Evolutionary conservation across 2,888 invertebrate species (phyloP), one percentile per base, ranked within the genome.

Genomic region (Meteorus cinctellus): DNA sequence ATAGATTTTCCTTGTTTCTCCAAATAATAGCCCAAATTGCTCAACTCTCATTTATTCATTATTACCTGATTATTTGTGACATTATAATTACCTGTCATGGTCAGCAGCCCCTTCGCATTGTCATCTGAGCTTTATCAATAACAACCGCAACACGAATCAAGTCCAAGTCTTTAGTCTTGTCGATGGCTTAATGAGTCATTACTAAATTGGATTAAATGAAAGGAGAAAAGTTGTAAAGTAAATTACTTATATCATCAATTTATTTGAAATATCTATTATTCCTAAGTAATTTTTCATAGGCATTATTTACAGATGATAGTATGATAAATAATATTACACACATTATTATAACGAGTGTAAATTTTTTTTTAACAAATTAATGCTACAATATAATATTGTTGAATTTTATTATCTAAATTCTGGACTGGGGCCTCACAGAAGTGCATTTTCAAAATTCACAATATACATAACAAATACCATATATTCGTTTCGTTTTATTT

Each of bases 291-390:
- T 81, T 83, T 86, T 87, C 86, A 88, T 78, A 81, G 79, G 76
- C 86, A 87, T 87, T 88, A 88, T 88, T 82, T 88, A 88, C 88
- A 88, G 84, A 86, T 84, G 87, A 87, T 83, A 84, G 78, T 85
- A 83, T 88, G 85, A 84, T 88, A 87, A 88, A 87, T 86, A 88
- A 88, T 88, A 86, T 85, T 88, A 88, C 88, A 88, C 84, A 84
- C 84, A 88, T 86, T 86, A 84, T 84, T 79, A 81, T 86, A 88
- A 86, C 88, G 87, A 84, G 83, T 85, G 84, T 84, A 77, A 41
- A 63, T 62, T n/a, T 84, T n/a, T 84, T 79, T 81, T 84, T 87
- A 88, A 88, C 88, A 87, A 88, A 88, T 87, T 85, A 87, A 87
- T 85, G 85, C 82, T 83, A 84, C 88, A 87, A 81, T 83, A 83